These are phyloP conservation scores for Drosophila bunnanda DNA, from an alignment of 2,888 invertebrate species.

Conservation along the genomic window DNA sequence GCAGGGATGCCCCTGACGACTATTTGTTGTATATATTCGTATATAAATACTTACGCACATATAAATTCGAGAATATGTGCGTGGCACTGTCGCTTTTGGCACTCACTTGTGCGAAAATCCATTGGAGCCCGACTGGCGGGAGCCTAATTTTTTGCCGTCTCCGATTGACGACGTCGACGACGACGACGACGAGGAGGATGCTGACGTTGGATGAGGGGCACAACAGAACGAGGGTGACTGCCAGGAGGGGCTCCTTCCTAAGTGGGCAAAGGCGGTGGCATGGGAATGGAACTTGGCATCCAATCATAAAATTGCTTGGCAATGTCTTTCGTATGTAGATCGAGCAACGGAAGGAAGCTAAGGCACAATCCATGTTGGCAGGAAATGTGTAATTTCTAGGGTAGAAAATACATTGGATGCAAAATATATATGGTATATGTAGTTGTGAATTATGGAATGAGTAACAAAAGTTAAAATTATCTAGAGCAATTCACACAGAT, in stretches of 20 bases:
- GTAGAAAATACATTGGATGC: conserved; percentile 15
- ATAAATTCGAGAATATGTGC: conserved; percentile 33
- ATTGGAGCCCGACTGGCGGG: conserved; percentile 86
- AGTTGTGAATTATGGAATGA: not conserved
- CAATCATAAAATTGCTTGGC: conserved; percentile 71
- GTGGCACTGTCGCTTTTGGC: conserved; percentile 72
- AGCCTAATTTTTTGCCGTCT: conserved; percentile 83
- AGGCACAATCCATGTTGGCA: conserved; percentile 43
- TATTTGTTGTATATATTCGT: conserved; percentile 45
- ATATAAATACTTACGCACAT: conserved; percentile 14
- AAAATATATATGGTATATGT: not conserved
- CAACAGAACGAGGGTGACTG: conserved; percentile 18
- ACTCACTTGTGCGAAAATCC: conserved; percentile 79
- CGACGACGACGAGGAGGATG: conserved; percentile 26
- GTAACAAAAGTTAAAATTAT: not conserved
- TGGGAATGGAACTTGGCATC: conserved; percentile 57
- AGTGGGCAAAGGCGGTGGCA: conserved; percentile 40
- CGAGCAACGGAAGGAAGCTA: conserved; percentile 40
- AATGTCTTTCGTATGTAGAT: conserved; percentile 59
- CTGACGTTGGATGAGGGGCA: conserved; percentile 14
- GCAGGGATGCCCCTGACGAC: conserved; percentile 61
- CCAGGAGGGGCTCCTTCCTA: conserved; percentile 32
- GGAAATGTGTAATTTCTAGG: conserved; percentile 45
- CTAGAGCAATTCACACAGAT: conserved; percentile 3
- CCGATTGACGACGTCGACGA: conserved; percentile 34